Evolutionary conservation across 2,113 vertebrate species (phyloP).

Genomic region (Hippocampus zosterae): DNA sequence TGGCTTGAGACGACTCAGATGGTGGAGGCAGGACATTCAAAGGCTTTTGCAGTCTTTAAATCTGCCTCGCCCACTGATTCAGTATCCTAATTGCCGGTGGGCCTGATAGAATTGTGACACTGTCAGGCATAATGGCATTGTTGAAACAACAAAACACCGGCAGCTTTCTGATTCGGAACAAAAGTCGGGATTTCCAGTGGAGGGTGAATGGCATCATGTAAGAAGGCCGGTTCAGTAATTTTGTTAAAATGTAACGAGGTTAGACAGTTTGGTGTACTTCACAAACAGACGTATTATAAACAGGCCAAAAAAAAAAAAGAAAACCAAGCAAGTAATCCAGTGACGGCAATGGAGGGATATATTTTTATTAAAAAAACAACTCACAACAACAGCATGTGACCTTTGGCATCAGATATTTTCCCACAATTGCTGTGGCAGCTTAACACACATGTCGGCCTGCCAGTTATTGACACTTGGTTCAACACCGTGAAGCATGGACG

Average conservation of each 20-base stretch:
- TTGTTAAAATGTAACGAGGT: not conserved
- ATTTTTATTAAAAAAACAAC: not conserved
- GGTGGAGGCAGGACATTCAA: conserved; percentile 55
- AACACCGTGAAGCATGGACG: not conserved
- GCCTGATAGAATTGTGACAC: not conserved
- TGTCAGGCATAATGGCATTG: not conserved
- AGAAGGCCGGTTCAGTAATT: not conserved
- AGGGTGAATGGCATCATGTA: not conserved
- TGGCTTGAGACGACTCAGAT: conserved; percentile 51
- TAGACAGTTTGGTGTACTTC: no score
- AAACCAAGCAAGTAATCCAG: not conserved
- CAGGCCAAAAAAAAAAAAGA: not conserved
- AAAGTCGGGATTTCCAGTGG: not conserved
- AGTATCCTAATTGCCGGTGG: conserved; percentile 14
- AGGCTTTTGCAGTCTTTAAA: conserved; percentile 25
- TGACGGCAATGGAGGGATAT: not conserved
- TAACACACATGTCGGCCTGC: not conserved
- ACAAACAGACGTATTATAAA: not conserved
- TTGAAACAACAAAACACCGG: not conserved
- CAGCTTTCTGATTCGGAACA: not conserved
- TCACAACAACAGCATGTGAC: not conserved
- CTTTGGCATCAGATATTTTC: not conserved
- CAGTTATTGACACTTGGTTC: not conserved
- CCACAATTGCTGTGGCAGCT: not conserved
- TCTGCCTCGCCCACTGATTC: conserved; percentile 20